Evolutionary conservation across 2,113 vertebrate genomes (phyloP), one percentile per base, ranked within the genome.

Genomic region (Prunella himalayana): DNA sequence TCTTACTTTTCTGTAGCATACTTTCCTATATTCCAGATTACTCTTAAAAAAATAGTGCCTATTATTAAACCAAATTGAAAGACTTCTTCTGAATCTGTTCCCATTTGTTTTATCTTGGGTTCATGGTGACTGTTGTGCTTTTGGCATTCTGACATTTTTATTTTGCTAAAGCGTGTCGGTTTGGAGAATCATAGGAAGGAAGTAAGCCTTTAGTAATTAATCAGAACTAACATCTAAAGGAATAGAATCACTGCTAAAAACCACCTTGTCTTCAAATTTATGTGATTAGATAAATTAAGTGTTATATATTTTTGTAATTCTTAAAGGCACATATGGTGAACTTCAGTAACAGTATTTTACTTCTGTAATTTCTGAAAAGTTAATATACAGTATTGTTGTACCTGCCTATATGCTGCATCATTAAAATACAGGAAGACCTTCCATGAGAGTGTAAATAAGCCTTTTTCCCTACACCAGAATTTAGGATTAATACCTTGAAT

Each of bases 101-200:
- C 9, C 3, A 27, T 71, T 41, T 70, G 7, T 63, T 89, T 86
- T 68, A 11, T 75, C 50, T 57, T 53, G n/a, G 41, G 25, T 39
- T 90, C 0, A 0, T 53, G 24, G 19, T 45, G 35, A 42, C 16
- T 64, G 4, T 3, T 12, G 3, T 64, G 27, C 31, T 61, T 86
- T 70, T 72, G 45, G 4, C 11, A 61, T 51, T 81, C 45, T 61
- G 35, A 7, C 10, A 28, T 70, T 78, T 81, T 60, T 53, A 6
- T 81, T 93, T 86, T 20, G 27, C 47, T 89, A 21, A 61, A 47
- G 5, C 9, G 7, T 44, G 27, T 20, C 0, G 1, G 25, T 35
- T 45, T 72, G 53, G 50, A 83, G 33, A 59, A 63, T 33, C 17
- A 28, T 15, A 35, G 27, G 23, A 66, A 84, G 33, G 18, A 88